Conservation (phyloP, 2,888 invertebrate genomes). For the Dryobota labecula region DNA sequence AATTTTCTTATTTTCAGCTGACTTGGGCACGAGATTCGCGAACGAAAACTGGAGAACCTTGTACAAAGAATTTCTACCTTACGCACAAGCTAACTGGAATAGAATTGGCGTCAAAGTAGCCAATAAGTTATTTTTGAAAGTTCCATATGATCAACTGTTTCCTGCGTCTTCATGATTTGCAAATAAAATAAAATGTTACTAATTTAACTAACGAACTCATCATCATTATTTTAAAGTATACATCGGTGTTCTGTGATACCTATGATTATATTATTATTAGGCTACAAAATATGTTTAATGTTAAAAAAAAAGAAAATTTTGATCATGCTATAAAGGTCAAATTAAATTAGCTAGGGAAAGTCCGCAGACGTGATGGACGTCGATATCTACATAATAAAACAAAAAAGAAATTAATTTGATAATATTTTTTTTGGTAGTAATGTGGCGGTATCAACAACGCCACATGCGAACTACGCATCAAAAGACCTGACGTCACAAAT, state of each 20-base stretch:
- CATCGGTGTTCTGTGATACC: constrained; percentile 45
- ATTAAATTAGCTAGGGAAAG: too few relatives aligned
- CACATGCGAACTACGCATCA: too few relatives aligned
- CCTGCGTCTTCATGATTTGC: constrained; percentile 63
- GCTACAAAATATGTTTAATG: not conserved
- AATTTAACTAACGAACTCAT: constrained; percentile 8
- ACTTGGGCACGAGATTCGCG: constrained; percentile 87
- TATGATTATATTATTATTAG: constrained; percentile 15
- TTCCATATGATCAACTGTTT: constrained; percentile 86
- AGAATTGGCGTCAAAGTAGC: constrained; percentile 86
- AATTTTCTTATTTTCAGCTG: constrained; percentile 81
- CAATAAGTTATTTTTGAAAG: constrained; percentile 89
- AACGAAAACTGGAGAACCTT: constrained; percentile 92
- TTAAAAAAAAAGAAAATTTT: not conserved
- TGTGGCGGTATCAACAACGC: too few relatives aligned
- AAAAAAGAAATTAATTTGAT: too few relatives aligned
- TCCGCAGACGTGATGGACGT: too few relatives aligned
- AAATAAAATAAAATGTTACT: constrained; percentile 10
- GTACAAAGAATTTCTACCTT: constrained; percentile 90
- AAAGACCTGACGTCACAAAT: too few relatives aligned
- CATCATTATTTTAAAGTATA: not conserved
- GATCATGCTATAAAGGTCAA: not conserved
- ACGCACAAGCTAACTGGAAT: constrained; percentile 90
- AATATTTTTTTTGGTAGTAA: too few relatives aligned
- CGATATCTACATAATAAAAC: too few relatives aligned